phyloP scores from a whole-genome alignment of 2,113 vertebrate species.

The Gopherus flavomarginatus region DNA sequence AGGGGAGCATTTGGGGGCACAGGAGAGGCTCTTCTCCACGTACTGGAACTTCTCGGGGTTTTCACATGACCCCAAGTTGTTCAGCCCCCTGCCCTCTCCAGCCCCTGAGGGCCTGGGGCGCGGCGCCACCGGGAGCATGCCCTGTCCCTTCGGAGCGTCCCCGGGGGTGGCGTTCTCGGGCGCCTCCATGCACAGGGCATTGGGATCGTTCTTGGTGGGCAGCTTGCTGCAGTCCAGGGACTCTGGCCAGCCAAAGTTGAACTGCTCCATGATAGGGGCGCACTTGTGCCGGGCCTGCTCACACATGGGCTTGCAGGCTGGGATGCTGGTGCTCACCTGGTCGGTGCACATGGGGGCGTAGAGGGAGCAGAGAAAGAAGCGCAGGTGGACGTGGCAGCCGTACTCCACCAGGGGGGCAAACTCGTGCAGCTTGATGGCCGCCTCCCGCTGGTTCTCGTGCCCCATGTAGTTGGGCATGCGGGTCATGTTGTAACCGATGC shows the following conservation, averaged over 20 bases:
- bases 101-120: conserved; percentile 82
- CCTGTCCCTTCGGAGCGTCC: conserved; percentile 86
- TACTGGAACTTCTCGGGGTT: conserved; percentile 97
- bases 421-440: conserved; percentile 92
- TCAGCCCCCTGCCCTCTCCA: conserved; percentile 50
- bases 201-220: conserved; percentile 95
- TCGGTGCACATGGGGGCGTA: conserved; percentile 98
- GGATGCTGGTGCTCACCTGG: conserved; percentile 97
- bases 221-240: conserved; percentile 92
- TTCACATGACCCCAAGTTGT: conserved; percentile 81
- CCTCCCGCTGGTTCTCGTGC: conserved; percentile 94
- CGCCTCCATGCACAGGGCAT: conserved; percentile 97
- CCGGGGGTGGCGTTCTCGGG: conserved; percentile 91
- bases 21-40: conserved; percentile 93
- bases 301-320: conserved; percentile 98
- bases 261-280: conserved; percentile 96
- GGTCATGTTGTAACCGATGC: conserved; percentile 98
- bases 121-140: conserved; percentile 87
- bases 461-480: conserved; percentile 97
- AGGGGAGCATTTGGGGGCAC: conserved; percentile 90
- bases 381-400: conserved; percentile 95
- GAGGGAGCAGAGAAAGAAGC: conserved; percentile 98
- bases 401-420: conserved; percentile 96
- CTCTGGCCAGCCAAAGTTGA: conserved; percentile 96
- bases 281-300: conserved; percentile 94